Base-by-base conservation (phyloP, 2,113 vertebrate species). In the Kobus ellipsiprymnus region DNA sequence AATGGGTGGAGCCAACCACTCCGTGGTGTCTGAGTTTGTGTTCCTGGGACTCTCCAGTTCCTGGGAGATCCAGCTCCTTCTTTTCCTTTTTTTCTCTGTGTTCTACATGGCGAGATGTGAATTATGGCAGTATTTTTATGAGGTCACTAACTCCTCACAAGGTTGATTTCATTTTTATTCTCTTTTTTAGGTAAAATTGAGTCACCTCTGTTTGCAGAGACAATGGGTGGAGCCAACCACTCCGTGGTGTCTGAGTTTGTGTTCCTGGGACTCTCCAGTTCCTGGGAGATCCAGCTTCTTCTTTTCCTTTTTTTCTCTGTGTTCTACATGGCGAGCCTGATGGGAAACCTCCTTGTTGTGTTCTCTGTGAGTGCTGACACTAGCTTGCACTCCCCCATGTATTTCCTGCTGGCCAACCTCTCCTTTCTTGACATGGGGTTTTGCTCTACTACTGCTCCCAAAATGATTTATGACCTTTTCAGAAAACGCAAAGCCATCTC, bases 381-480 rank as follows among this genome's bases (percentile, higher is more conserved):
- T 87, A 62, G 62, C 27, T 91, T 89, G n/a, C 64, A 89, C 48
- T 94, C 93, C 59, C 59, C 85, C 21, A 89, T 89, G 62, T 64
- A 64, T 15, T 64, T 64, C 62, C 30, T 64, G 14, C 30, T 64
- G 15, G 62, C 62, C 62, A 87, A 87, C 19, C 59, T 94, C 21
- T 81, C 57, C 21, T 64, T 94, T 59, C 71, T 96, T 80, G 95
- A 97, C 27, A 17, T 98, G 25, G 84, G 91, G 6, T 5, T 27
- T 91, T 96, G 91, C 11, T 98, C 95, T 36, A 40, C 88, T 62
- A 33, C 77, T 64, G 64, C 90, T 21, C 97, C 95, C 52, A 94
- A 97, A 71, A 98, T 98, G 95, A 96, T 97, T 48, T 97, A 54
- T 96, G 92, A 96, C 6, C 74, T 97, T 54, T 98, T 96, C 33